Evolutionary conservation across 2,113 vertebrate species (phyloP).

Genomic region (Leiothrix lutea): DNA sequence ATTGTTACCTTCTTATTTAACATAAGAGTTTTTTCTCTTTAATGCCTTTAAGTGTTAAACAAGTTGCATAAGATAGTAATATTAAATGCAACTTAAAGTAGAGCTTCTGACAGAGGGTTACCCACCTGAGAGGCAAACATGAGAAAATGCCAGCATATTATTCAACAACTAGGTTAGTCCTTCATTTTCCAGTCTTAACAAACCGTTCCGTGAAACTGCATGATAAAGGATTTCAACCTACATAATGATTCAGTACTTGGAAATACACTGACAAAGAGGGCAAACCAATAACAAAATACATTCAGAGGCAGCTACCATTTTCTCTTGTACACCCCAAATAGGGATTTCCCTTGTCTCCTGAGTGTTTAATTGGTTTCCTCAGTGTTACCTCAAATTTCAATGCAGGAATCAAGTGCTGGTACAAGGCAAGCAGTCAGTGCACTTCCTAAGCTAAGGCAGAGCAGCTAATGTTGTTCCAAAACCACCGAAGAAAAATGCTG

Average conservation of each 20-base stretch:
- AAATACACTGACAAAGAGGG: background rate
- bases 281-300: background rate
- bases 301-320: background rate
- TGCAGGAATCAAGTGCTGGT: background rate
- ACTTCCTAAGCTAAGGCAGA: background rate
- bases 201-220: background rate
- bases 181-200: background rate
- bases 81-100: background rate
- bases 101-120: background rate
- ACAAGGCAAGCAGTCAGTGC: background rate
- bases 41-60: background rate
- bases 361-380: background rate
- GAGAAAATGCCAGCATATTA: background rate
- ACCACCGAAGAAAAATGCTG: background rate
- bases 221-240: background rate
- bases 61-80: background rate
- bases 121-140: background rate
- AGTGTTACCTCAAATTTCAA: background rate
- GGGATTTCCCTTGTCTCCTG: background rate
- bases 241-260: background rate
- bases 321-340: background rate
- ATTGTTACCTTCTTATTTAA: background rate
- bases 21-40: background rate
- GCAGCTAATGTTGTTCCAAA: background rate
- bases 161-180: background rate